phyloP scores from a whole-genome alignment of 2,797 vertebrate genomes.

The Alectoris magna region DNA sequence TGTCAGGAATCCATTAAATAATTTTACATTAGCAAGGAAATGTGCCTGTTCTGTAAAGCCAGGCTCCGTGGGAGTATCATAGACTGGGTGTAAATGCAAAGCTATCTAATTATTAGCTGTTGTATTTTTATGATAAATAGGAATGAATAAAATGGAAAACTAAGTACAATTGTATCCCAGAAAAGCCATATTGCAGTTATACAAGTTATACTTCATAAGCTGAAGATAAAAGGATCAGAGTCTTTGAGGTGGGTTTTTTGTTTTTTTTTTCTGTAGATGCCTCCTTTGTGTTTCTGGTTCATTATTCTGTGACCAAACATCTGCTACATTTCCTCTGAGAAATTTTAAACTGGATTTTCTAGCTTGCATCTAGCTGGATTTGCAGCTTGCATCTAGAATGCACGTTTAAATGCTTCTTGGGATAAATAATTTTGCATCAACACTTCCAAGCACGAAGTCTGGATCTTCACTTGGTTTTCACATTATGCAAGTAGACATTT shows the following conservation, averaged over 20 bases:
- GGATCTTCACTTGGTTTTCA: slow-evolving; percentile 70
- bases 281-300: background rate
- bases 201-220: background rate
- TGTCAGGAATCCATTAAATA: background rate
- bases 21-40: background rate
- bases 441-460: slow-evolving; percentile 73
- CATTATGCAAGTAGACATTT: slow-evolving; percentile 74
- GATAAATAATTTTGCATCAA: slow-evolving; percentile 40
- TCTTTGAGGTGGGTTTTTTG: background rate
- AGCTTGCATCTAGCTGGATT: too few species aligned
- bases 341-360: slow-evolving; percentile 1
- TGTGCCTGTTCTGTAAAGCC: background rate
- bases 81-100: background rate
- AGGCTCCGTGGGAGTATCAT: background rate
- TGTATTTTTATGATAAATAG: slow-evolving; percentile 1
- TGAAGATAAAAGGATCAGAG: background rate
- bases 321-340: slow-evolving; percentile 26
- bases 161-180: background rate
- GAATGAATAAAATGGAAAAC: background rate
- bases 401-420: slow-evolving; percentile 1
- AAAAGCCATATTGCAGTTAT: background rate
- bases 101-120: background rate
- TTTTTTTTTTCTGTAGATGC: background rate
- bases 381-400: too few species aligned
- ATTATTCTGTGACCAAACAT: background rate